A percentile compares a stretch with the other conserved stretches of the same genome.
Conservation (phyloP, 2,797 vertebrate genomes). For the Mus spretus region DNA sequence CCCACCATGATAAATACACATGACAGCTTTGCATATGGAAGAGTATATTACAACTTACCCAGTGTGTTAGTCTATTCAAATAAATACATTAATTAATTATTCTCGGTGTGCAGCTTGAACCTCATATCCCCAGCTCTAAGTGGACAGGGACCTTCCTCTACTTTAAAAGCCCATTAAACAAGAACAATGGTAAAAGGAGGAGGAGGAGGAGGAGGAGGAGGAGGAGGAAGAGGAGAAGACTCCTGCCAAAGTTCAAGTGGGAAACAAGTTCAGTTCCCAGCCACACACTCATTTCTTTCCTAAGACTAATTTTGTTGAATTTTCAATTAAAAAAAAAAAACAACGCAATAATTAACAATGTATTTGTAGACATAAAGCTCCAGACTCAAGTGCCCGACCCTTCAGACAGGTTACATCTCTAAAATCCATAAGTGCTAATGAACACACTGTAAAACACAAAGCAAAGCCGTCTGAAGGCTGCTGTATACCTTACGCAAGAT, state of each 20-base stretch:
- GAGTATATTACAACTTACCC: neutral
- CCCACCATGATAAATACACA: neutral
- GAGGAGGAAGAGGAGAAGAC: no score
- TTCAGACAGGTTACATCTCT: neutral
- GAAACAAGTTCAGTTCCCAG: neutral
- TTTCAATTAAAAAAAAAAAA: neutral
- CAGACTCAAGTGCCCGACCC: neutral
- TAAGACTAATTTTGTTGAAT: neutral
- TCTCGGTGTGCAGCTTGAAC: neutral
- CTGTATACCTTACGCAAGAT: conserved; percentile 38
- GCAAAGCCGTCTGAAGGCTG: neutral
- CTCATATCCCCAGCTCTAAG: neutral
- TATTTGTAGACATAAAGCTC: conserved; percentile 22
- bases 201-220: no score
- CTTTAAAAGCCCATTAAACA: neutral
- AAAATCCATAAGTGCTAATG: neutral
- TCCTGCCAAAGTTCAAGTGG: neutral
- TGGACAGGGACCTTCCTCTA: neutral
- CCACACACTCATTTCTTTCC: neutral
- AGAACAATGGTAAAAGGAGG: neutral
- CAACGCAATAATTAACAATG: no score
- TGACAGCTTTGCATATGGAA: neutral
- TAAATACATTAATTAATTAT: neutral
- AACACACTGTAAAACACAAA: conserved; percentile 61
- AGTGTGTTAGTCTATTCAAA: neutral